A percentile compares a stretch with the other conserved stretches of the same genome.
Evolutionary conservation across 2,113 vertebrate genomes (phyloP).

Genomic region (Capricornis sumatraensis): DNA sequence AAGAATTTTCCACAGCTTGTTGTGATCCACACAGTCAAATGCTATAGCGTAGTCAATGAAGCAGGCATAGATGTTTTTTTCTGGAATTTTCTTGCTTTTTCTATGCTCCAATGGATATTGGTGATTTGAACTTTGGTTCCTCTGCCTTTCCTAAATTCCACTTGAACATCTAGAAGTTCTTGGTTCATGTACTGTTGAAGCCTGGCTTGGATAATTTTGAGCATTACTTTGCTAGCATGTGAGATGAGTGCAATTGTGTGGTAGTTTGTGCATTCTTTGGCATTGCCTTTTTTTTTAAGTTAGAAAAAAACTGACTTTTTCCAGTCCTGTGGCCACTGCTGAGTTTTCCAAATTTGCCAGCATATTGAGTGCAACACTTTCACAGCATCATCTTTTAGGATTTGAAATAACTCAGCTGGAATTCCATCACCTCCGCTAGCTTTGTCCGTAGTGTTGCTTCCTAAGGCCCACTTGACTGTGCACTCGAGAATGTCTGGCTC

Average conservation of each 20-base stretch:
- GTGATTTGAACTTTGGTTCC: neutral
- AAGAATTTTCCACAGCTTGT: neutral
- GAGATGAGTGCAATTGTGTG: neutral
- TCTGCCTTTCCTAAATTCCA: neutral
- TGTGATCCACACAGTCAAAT: neutral
- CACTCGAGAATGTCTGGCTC: neutral
- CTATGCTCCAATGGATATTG: rapidly evolving
- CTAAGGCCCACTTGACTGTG: neutral
- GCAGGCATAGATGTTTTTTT: neutral
- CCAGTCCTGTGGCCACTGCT: neutral
- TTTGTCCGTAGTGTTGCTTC: neutral
- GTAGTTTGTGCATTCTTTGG: neutral
- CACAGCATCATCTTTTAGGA: neutral
- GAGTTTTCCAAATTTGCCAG: neutral
- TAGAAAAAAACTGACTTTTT: neutral
- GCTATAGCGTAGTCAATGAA: neutral
- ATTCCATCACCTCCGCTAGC: neutral
- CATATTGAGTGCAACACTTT: neutral
- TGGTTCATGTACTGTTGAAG: neutral
- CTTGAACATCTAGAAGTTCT: neutral
- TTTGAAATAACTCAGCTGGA: neutral
- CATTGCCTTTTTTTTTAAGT: neutral
- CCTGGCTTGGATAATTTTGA: neutral
- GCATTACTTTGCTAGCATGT: neutral
- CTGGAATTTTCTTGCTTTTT: neutral